Base-by-base conservation (phyloP, 2,888 invertebrate genomes). In the Elysia crispata region DNA sequence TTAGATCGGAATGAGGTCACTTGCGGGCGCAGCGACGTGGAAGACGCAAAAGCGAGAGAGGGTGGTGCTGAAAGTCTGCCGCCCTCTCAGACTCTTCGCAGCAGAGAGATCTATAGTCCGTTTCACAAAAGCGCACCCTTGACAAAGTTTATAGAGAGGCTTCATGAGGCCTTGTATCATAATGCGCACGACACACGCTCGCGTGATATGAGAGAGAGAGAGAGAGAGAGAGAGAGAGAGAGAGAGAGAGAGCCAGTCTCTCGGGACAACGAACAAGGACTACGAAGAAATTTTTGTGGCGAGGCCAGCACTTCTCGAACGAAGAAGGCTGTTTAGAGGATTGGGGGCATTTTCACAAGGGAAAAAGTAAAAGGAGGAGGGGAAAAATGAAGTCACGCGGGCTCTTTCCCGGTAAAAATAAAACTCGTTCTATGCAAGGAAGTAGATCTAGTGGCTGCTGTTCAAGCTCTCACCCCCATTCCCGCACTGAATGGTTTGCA, bases 161-260 rank as follows among this genome's bases (percentile, higher is more conserved):
- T 6, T 3, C 41, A 15, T 5, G 30, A 30, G 30, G 30, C 8
- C 6, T 5, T 25, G 67, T 1, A 6, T 6, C 20, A 67, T n/a
- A 28, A 28, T 13, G 20, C 6, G 28, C 23, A 67, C 23, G 23
- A 28, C 18, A 3, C 15, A 33, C 28, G 30, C 28, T n/a, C n/a
- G 67, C n/a, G 67, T 25, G 67, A 23, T n/a, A 28, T 25, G 25
- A 67, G 67, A 67, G 67, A 41, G 3, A 41, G 41, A 41, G 41
- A 41, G 41, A 41, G 41, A 11, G 41, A 41, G 41, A 41, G 41
- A 67, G 67, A 67, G 30, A 67, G 67, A 28, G 67, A 67, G 67
- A 67, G 67, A 28, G 30, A 67, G 67, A 28, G 28, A 28, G 30
- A 28, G 28, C 5, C 3, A 28, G 30, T n/a, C n/a, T 25, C 25